Percentiles rank a stretch among this genome's conserved stretches.
Conservation (phyloP, 2,888 invertebrate species). For the Mimachlamys varia region DNA sequence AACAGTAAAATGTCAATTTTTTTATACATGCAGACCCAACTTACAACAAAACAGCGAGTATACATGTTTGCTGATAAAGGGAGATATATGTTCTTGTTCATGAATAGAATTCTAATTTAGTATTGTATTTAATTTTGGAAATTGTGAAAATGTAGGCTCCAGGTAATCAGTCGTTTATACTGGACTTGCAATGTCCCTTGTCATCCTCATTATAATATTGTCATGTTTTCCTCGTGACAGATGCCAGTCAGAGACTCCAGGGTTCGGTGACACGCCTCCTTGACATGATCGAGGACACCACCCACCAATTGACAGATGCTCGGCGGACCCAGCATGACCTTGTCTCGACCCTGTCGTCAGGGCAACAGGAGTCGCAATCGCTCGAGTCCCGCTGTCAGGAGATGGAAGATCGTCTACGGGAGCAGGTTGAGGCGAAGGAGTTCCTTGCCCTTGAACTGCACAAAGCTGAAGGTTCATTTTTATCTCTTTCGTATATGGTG, state of each 20-base stretch:
- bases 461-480: conserved; percentile 78
- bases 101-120: no score
- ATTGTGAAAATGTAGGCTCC: no score
- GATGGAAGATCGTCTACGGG: conserved; percentile 69
- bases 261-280: conserved; percentile 73
- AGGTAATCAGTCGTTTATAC: no score
- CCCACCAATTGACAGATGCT: conserved; percentile 72
- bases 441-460: conserved; percentile 79
- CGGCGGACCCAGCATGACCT: conserved; percentile 72
- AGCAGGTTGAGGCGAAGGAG: conserved; percentile 77
- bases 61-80: no score
- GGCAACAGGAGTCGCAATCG: conserved; percentile 65
- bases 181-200: neutral
- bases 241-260: conserved; percentile 74
- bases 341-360: conserved; percentile 65
- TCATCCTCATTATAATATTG: neutral
- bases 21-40: no score
- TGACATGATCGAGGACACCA: conserved; percentile 76
- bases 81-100: no score
- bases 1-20: no score
- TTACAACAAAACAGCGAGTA: no score
- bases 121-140: no score
- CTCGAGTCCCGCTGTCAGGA: conserved; percentile 67
- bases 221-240: conserved; percentile 53
- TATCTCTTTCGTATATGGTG: neutral